phyloP scores from a whole-genome alignment of 2,888 invertebrate genomes.

The Andricus quercusramuli region DNA sequence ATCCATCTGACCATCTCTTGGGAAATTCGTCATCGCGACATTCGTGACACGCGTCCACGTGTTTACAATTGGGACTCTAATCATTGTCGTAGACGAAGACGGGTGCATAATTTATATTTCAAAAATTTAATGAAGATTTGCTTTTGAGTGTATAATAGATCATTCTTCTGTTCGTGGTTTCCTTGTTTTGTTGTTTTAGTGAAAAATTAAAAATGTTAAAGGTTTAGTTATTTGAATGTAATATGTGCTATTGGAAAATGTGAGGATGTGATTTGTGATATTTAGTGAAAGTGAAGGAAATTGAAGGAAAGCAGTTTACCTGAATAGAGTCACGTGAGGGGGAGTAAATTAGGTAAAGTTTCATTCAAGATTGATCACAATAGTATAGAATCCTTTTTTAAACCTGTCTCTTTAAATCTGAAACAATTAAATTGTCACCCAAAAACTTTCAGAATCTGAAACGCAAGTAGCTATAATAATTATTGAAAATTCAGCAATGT shows the following conservation, averaged over 20 bases:
- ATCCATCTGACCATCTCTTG: slow-evolving; percentile 15
- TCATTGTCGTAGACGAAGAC: background rate
- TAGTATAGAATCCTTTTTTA: too few relatives aligned
- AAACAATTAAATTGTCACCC: too few relatives aligned
- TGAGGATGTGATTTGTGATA: background rate
- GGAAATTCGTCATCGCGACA: background rate
- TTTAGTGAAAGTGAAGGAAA: background rate
- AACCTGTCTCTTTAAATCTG: background rate
- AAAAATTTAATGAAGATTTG: background rate
- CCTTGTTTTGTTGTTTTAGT: background rate
- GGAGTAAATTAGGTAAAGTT: background rate
- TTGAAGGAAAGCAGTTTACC: background rate
- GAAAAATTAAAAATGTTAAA: background rate
- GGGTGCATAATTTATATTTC: background rate
- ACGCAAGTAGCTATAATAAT: too few relatives aligned
- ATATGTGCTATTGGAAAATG: background rate
- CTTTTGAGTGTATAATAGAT: background rate
- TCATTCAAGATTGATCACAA: background rate
- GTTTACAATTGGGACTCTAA: slow-evolving; percentile 1
- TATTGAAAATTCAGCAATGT: too few relatives aligned
- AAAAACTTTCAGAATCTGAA: too few relatives aligned
- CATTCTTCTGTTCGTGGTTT: background rate
- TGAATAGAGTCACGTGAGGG: background rate
- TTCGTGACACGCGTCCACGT: slow-evolving; percentile 24
- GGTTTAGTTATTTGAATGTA: background rate